Conservation (phyloP, 2,888 invertebrate genomes). For the Boloria selene region DNA sequence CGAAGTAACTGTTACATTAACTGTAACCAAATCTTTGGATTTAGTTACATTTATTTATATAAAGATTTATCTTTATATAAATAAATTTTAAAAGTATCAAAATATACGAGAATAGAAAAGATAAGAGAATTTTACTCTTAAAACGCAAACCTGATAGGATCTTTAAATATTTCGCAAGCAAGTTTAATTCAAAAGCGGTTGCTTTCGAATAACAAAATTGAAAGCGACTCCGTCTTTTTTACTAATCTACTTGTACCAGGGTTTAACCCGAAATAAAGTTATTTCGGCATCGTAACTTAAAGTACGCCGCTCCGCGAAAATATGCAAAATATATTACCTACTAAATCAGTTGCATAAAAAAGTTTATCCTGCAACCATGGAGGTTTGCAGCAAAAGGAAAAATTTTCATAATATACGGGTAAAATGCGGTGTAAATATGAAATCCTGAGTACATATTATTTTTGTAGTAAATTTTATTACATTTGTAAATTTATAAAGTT, state of each 20-base stretch:
- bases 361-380: constrained; percentile 45
- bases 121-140: too few relatives aligned
- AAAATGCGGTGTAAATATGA: constrained; percentile 42
- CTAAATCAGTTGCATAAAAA: constrained; percentile 54
- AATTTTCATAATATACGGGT: constrained; percentile 44
- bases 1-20: too few relatives aligned
- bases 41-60: too few relatives aligned
- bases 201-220: constrained; percentile 8
- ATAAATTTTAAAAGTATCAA: too few relatives aligned
- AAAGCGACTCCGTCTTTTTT: constrained; percentile 14
- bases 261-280: constrained; percentile 65
- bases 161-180: constrained; percentile 8
- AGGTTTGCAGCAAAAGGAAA: constrained; percentile 45
- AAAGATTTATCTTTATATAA: too few relatives aligned
- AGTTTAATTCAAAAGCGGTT: constrained; percentile 1
- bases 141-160: neutral
- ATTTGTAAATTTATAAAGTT: constrained; percentile 13
- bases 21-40: too few relatives aligned
- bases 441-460: constrained; percentile 38
- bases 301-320: constrained; percentile 48
- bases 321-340: constrained; percentile 53
- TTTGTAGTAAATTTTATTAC: constrained; percentile 31
- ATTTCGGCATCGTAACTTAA: constrained; percentile 54
- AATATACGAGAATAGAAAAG: too few relatives aligned
- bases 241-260: constrained; percentile 35